These are phyloP conservation scores for Nomada lathburiana DNA, from an alignment of 2,888 invertebrate species.

Conservation along the genomic window DNA sequence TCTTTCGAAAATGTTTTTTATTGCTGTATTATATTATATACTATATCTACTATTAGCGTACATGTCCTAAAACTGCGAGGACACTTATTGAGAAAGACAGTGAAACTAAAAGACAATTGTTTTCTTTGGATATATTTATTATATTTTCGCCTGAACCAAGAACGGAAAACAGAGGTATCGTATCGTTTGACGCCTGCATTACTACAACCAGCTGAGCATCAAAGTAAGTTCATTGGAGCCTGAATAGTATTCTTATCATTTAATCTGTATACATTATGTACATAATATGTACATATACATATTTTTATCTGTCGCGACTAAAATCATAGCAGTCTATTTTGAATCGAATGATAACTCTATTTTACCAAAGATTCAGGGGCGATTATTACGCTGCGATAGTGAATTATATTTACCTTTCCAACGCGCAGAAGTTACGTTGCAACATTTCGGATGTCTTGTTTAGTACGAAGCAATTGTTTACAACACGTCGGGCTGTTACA, in stretches of 20 bases:
- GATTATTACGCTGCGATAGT: neutral
- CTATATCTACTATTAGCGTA: no score
- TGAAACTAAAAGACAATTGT: no score
- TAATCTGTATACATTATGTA: no score
- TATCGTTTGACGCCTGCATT: neutral
- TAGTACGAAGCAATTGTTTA: constrained; percentile 3
- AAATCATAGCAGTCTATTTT: no score
- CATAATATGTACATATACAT: neutral
- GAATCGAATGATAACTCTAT: no score
- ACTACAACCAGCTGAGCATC: neutral
- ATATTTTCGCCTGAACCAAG: neutral
- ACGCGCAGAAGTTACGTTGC: neutral
- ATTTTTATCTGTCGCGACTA: neutral
- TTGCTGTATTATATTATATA: no score
- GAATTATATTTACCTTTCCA: constrained; percentile 11
- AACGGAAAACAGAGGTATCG: neutral
- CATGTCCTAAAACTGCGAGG: no score
- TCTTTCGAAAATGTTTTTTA: no score
- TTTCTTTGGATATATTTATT: no score
- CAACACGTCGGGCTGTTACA: neutral
- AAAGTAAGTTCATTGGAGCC: neutral
- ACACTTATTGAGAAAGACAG: no score
- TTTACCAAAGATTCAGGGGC: no score
- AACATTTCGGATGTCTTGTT: neutral
- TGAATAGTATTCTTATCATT: neutral